phyloP scores from a whole-genome alignment of 2,113 vertebrate genomes.

The Corythornis madagascariensis region DNA sequence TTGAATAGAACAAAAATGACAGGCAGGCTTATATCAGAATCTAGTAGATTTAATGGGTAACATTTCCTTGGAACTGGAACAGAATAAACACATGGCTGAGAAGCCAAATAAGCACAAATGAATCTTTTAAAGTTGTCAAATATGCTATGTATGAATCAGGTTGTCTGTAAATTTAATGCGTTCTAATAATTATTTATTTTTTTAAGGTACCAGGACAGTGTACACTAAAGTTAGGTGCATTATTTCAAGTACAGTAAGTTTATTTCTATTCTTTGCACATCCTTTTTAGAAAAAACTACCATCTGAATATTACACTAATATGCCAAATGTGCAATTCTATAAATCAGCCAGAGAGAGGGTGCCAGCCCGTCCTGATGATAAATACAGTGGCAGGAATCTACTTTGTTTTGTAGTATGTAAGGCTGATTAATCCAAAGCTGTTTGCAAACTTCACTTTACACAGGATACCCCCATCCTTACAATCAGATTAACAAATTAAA shows the following conservation, averaged over 20 bases:
- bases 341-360: constrained; percentile 38
- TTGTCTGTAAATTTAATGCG: constrained; percentile 14
- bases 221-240: constrained; percentile 1
- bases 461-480: constrained; percentile 22
- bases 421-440: constrained; percentile 62
- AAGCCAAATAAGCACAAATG: neutral
- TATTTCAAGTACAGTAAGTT: constrained; percentile 37
- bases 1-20: constrained; percentile 9
- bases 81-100: neutral
- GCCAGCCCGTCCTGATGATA: constrained; percentile 32
- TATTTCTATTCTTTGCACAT: constrained; percentile 47
- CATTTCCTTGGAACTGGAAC: constrained; percentile 1
- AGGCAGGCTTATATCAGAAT: neutral
- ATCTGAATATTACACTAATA: constrained; percentile 15
- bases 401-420: constrained; percentile 56
- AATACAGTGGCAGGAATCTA: constrained; percentile 53
- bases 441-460: constrained; percentile 64
- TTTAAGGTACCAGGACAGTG: neutral
- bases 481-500: constrained; percentile 71
- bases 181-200: neutral
- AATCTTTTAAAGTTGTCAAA: neutral
- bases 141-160: neutral
- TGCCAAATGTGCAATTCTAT: constrained; percentile 53
- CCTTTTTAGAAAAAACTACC: constrained; percentile 34
- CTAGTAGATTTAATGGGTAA: constrained; percentile 4